Base-by-base conservation (phyloP, 2,113 vertebrate species). In the Bufo bufo region DNA sequence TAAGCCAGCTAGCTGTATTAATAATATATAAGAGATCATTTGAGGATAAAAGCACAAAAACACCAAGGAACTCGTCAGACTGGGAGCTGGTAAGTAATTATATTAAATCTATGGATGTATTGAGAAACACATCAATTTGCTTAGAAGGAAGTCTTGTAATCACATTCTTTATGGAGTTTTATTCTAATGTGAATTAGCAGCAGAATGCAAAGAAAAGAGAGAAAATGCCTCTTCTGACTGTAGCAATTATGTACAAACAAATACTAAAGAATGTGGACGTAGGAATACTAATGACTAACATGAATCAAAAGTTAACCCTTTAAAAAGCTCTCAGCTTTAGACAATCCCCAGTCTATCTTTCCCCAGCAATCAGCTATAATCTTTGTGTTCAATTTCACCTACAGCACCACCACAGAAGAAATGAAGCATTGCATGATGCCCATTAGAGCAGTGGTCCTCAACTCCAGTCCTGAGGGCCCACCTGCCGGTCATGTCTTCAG, bases 71-170 rank as follows among this genome's bases (percentile, higher is more conserved):
- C 52, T 50, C 47, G 50, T 20, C 33, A 50, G 72, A 16, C 85
- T 78, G 72, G 47, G 54, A 61, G 77, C 75, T 77, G 45, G 77
- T 78, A 47, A 86, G 85, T 86, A 78, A 86, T 86, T 86, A 86
- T 86, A 86, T 86, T 65, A 65, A 86, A 86, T 86, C 74, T 86
- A 86, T 86, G 77, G 74, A 77, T 78, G 50, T 78, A 63, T 7
- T 66, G 75, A 65, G 74, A 78, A 86, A 86, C 56, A 86, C 78
- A 47, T 66, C 85, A 78, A 78, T 86, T 78, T 65, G 59, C 75
- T 78, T 65, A 77, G 59, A 86, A 78, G 75, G 85, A 86, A 77
- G 59, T 77, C 75, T 86, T 78, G 61, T 78, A 78, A 77, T 78
- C 84, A 86, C 59, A 86, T 77, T 52, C 59, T 86, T 66, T 66